These are phyloP conservation scores for Chlorops oryzae DNA, from an alignment of 1,140 invertebrate species.

Conservation along the genomic window DNA sequence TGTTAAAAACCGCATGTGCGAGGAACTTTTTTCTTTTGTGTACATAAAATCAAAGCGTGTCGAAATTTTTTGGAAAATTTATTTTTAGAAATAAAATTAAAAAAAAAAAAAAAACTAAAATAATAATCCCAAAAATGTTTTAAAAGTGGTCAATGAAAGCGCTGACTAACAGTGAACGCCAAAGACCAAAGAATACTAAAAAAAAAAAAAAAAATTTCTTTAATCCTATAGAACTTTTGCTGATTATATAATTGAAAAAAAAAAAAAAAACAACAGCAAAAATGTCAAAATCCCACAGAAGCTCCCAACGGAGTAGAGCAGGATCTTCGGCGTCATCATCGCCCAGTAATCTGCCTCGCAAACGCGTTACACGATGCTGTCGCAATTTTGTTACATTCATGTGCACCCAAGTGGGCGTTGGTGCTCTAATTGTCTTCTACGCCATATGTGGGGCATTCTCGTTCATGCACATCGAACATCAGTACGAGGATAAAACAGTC, in stretches of 20 bases:
- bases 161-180: not conserved
- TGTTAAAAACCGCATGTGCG: no score
- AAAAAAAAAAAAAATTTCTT: no score
- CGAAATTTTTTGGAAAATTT: not conserved
- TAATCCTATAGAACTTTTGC: no score
- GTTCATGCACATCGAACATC: conserved; percentile 80
- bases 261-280: not conserved
- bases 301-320: conserved; percentile 4
- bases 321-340: conserved; percentile 53
- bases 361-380: conserved; percentile 62
- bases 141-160: not conserved
- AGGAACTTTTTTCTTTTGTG: not conserved
- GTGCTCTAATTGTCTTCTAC: conserved; percentile 88
- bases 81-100: not conserved
- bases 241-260: no score
- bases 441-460: conserved; percentile 90
- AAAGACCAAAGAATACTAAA: not conserved
- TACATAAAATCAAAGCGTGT: not conserved
- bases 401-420: conserved; percentile 92
- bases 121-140: not conserved
- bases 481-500: conserved; percentile 56
- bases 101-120: not conserved
- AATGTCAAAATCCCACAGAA: conserved; percentile 16
- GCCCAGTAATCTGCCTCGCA: conserved; percentile 60
- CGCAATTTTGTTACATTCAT: conserved; percentile 81